Conservation (phyloP, 2,113 vertebrate genomes). For the Danionella cerebrum region DNA sequence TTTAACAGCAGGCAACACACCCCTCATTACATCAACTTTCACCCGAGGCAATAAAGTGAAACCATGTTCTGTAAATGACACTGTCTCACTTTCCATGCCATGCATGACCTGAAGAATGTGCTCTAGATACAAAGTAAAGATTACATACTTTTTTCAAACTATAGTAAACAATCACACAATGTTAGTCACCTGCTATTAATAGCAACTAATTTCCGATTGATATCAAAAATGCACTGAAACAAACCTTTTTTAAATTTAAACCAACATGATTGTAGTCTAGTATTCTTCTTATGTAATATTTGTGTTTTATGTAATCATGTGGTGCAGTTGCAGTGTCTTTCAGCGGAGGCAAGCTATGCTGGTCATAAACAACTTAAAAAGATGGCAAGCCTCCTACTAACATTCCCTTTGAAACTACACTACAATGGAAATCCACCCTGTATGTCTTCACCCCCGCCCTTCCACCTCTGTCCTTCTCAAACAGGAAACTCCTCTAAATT, state of each 20-base stretch:
- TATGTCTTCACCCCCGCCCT: neutral
- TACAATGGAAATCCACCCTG: neutral
- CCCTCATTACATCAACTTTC: neutral
- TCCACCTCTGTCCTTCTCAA: neutral
- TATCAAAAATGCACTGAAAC: too few relatives aligned
- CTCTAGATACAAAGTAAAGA: too few relatives aligned
- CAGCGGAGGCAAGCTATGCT: neutral
- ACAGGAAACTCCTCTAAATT: constrained; percentile 7
- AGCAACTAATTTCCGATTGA: too few relatives aligned
- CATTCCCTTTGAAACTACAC: neutral
- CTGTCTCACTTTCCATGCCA: too few relatives aligned
- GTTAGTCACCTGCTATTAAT: neutral
- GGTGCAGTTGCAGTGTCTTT: neutral
- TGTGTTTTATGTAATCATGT: neutral
- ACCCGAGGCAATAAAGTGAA: too few relatives aligned
- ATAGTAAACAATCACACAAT: neutral
- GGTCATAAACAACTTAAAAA: neutral
- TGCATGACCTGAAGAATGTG: too few relatives aligned
- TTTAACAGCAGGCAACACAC: neutral
- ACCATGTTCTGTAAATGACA: too few relatives aligned
- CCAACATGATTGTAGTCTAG: too few relatives aligned
- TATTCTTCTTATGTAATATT: too few relatives aligned
- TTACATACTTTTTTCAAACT: too few relatives aligned
- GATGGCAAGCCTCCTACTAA: neutral
- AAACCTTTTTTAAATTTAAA: too few relatives aligned